Conservation (phyloP, 2,797 vertebrate genomes). For the Platalea minor region DNA sequence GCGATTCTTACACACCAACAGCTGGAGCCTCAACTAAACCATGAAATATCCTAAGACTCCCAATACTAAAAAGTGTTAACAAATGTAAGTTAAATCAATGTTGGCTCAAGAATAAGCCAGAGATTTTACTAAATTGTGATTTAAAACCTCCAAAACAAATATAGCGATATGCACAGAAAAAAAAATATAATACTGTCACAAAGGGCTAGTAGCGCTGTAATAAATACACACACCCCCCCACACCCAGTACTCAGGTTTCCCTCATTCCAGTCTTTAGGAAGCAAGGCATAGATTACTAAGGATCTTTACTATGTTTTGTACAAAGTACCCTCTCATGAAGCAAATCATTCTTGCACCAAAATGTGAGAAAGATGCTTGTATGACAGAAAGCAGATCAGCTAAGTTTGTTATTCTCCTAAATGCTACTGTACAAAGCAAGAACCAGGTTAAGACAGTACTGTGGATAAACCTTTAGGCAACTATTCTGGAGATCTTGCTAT, state of each 20-base stretch:
- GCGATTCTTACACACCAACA: neutral
- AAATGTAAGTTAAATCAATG: neutral
- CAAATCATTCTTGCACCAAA: neutral
- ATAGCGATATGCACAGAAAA: neutral
- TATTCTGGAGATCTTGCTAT: neutral
- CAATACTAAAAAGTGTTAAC: neutral
- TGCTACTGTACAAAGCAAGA: neutral
- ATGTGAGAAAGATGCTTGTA: neutral
- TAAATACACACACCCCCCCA: neutral
- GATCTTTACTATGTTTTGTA: neutral
- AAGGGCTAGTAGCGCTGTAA: neutral
- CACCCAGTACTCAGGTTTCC: neutral
- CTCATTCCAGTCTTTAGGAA: neutral
- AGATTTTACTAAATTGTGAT: neutral
- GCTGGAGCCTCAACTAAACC: neutral
- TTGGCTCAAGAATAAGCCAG: neutral
- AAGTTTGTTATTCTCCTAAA: neutral
- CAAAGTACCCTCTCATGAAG: neutral
- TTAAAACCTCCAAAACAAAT: neutral
- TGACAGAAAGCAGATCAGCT: neutral
- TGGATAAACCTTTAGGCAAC: neutral
- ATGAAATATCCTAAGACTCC: neutral
- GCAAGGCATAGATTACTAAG: neutral
- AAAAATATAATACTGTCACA: neutral
- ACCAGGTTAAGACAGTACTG: neutral